phyloP scores from a whole-genome alignment of 1,140 invertebrate species.

The Eupristina koningsbergeri region DNA sequence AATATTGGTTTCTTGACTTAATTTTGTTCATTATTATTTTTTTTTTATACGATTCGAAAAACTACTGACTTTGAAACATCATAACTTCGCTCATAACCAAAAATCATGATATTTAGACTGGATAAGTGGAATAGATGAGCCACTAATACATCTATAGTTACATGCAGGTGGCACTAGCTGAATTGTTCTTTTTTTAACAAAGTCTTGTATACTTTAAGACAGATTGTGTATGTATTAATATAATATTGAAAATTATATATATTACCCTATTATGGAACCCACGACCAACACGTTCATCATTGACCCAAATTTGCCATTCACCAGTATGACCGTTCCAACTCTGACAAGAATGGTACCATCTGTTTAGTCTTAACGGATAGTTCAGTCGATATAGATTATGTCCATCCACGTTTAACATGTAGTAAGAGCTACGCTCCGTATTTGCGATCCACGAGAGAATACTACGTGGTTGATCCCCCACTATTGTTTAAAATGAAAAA shows the following conservation, averaged over 20 bases:
- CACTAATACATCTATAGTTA: too few species aligned
- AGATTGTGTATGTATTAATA: neutral
- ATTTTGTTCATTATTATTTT: too few species aligned
- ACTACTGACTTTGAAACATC: too few species aligned
- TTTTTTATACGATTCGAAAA: too few species aligned
- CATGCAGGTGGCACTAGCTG: too few species aligned
- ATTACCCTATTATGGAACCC: slow-evolving; percentile 87
- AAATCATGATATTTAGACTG: too few species aligned
- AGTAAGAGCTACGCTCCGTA: slow-evolving; percentile 84
- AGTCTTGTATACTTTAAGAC: neutral
- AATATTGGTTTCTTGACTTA: too few species aligned
- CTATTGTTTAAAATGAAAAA: slow-evolving; percentile 66
- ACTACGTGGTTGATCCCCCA: slow-evolving; percentile 79
- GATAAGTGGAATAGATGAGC: too few species aligned
- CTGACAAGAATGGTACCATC: slow-evolving; percentile 89
- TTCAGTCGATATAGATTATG: slow-evolving; percentile 87
- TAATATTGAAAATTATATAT: neutral
- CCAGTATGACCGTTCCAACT: slow-evolving; percentile 89
- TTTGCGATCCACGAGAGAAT: slow-evolving; percentile 86
- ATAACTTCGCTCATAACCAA: too few species aligned
- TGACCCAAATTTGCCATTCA: slow-evolving; percentile 90
- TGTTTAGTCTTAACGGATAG: slow-evolving; percentile 84
- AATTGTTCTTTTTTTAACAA: too few species aligned
- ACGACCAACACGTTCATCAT: slow-evolving; percentile 84
- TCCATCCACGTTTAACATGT: slow-evolving; percentile 84